A percentile compares a stretch with the other conserved stretches of the same genome.
Conservation (phyloP, 2,113 vertebrate species). For the Tachycineta bicolor region DNA sequence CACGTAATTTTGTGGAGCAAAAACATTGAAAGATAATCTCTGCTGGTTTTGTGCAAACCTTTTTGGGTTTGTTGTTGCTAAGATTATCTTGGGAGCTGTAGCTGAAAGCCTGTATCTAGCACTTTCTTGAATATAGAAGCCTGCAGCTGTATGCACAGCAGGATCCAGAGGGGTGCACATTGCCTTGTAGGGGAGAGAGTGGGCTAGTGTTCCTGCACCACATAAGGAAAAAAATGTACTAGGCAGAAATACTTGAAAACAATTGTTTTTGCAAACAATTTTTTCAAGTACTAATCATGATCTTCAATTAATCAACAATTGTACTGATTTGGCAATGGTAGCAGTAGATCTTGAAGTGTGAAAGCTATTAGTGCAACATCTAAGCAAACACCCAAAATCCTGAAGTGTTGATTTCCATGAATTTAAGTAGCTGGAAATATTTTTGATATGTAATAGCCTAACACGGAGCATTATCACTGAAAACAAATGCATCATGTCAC, state of each 20-base stretch:
- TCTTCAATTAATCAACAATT: neutral
- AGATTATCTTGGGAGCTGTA: neutral
- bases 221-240: neutral
- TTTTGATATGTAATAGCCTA: neutral
- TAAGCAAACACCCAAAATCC: neutral
- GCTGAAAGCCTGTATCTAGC: neutral
- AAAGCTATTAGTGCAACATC: neutral
- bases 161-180: neutral
- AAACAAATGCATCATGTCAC: neutral
- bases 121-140: neutral
- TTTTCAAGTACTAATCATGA: neutral
- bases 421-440: neutral
- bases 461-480: neutral
- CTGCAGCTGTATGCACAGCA: neutral
- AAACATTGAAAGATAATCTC: conserved; percentile 27
- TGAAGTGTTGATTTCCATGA: neutral
- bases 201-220: neutral
- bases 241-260: neutral
- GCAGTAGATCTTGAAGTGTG: neutral
- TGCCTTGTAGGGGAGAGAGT: neutral
- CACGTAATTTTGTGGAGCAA: neutral
- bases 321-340: neutral
- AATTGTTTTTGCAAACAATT: neutral
- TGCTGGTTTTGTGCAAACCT: neutral
- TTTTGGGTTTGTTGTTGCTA: neutral